Base-by-base conservation (phyloP, 2,888 invertebrate species). In the Eurytoma adleriae region DNA sequence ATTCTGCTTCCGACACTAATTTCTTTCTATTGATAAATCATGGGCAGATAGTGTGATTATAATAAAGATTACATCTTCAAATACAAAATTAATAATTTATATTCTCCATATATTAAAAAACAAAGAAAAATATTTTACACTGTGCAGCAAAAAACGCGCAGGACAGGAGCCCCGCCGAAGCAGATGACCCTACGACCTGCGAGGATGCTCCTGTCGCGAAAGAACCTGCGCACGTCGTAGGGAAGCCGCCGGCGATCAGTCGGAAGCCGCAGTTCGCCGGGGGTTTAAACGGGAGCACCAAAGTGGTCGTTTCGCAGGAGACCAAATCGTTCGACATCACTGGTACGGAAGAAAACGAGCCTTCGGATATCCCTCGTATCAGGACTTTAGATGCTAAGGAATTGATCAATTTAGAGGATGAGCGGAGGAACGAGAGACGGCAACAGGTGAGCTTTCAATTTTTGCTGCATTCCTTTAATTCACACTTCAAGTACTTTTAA, bases 71-170 rank as follows among this genome's bases (percentile, higher is more conserved):
- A 5, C 7, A 0, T 30, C 0, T 30, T 30, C 7, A 30, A 30
- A 30, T 5, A 3, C 30, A 30, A 30, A 30, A 3, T 3, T 7
- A 40, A 40, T 7, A 40, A 40, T 40, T 40, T 7, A 40, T 40
- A 7, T 40, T 40, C 3, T 1, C 0, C 7, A 24, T 2, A 24
- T 1, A 24, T 24, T 1, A 1, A 24, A 24, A 24, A 2, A 24
- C 24, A 1, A 24, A 24, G 2, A 24, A 10, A 40, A 40, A 27
- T 16, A 16, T 52, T 72, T 62, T 1, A 18, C 66, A 54, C 30
- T 24, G 61, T 4, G 62, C 30, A 79, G 76, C 93, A 94, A 95
- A 95, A 94, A 95, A 94, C 93, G 92, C 90, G 87, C 92, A 90
- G 91, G 93, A 93, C 94, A 94, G 94, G 93, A 94, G 93, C 92